These are phyloP conservation scores for Rhizoglyphus robini DNA, from an alignment of 1,140 invertebrate species.

Conservation along the genomic window DNA sequence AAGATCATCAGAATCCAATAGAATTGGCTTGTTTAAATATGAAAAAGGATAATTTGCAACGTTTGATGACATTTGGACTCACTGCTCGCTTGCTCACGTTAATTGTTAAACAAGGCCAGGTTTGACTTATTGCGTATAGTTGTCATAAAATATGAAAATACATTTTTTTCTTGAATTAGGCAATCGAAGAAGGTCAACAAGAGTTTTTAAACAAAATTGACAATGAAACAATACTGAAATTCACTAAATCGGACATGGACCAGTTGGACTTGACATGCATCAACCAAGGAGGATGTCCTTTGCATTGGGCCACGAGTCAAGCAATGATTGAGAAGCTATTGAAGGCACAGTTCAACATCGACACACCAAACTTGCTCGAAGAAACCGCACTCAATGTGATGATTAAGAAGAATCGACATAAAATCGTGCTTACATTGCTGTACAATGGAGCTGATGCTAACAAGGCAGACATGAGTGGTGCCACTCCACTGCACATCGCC, in stretches of 20 bases:
- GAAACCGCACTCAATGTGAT: background rate
- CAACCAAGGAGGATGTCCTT: background rate
- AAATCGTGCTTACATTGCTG: slow-evolving; percentile 36
- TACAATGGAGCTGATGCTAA: slow-evolving; percentile 8
- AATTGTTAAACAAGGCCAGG: background rate
- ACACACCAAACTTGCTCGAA: background rate
- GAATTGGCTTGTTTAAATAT: background rate
- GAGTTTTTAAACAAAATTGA: background rate
- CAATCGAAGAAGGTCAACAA: background rate
- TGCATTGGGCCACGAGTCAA: background rate
- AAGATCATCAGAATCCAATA: background rate
- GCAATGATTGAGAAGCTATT: background rate
- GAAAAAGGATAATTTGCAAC: background rate
- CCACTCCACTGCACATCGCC: slow-evolving; percentile 59
- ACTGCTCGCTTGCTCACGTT: background rate
- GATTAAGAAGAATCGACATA: slow-evolving; percentile 26
- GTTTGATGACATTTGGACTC: background rate
- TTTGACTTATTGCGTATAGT: too few species aligned
- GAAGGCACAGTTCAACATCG: background rate
- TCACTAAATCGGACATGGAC: background rate
- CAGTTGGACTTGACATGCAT: background rate
- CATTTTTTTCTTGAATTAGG: too few species aligned
- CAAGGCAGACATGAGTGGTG: slow-evolving; percentile 34
- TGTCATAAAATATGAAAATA: too few species aligned
- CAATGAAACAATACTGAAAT: background rate